Evolutionary conservation across 2,113 vertebrate genomes (phyloP).

Genomic region (Clarias magur): DNA sequence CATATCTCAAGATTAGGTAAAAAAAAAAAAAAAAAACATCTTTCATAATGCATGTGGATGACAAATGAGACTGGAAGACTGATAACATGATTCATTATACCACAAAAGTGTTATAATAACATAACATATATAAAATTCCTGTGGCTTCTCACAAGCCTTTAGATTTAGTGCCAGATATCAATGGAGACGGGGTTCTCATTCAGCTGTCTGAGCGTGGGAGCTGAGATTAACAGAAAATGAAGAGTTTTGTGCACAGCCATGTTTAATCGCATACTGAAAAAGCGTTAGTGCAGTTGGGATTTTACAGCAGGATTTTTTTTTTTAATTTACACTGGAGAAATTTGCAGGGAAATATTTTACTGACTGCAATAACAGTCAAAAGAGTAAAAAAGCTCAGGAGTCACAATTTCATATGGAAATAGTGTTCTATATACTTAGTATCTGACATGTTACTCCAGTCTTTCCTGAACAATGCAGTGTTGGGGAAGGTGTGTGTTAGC

Average conservation of each 20-base stretch:
- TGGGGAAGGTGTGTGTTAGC: background rate
- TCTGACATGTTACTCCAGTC: background rate
- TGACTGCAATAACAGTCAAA: constrained; percentile 15
- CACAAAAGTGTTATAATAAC: constrained; percentile 24
- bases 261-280: constrained; percentile 20
- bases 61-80: constrained; percentile 8
- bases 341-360: background rate
- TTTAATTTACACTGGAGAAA: constrained; percentile 7
- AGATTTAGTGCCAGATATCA: constrained; percentile 27
- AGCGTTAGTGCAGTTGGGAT: constrained; percentile 18
- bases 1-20: background rate
- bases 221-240: constrained; percentile 24
- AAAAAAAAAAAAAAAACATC: background rate
- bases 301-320: background rate
- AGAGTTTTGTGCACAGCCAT: constrained; percentile 31
- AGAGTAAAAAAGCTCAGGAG: background rate
- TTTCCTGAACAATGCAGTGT: background rate
- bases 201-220: constrained; percentile 2
- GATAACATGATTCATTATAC: constrained; percentile 38
- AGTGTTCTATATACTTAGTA: background rate
- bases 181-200: constrained; percentile 31
- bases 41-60: background rate
- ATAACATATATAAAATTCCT: constrained; percentile 48
- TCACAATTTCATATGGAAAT: constrained; percentile 10
- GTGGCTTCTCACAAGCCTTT: constrained; percentile 32